phyloP scores from a whole-genome alignment of 2,888 invertebrate species.

The Cryptus viduatorius region DNA sequence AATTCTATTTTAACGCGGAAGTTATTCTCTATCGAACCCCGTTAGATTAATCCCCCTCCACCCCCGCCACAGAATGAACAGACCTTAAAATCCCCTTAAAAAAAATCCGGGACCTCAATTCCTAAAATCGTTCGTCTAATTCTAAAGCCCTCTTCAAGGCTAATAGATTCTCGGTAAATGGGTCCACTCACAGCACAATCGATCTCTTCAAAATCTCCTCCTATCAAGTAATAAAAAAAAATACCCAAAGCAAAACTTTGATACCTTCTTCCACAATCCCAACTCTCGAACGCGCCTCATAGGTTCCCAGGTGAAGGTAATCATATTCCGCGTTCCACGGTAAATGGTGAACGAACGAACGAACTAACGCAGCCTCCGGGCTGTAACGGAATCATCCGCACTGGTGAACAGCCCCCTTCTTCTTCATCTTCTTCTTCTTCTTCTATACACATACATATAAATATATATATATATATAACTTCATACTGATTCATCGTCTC shows the following conservation, averaged over 20 bases:
- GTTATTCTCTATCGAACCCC: conserved; percentile 7
- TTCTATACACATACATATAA: not conserved
- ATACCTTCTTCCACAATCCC: conserved; percentile 26
- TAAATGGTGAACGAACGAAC: conserved; percentile 80
- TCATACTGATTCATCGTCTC: conserved; percentile 23
- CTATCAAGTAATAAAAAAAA: not conserved
- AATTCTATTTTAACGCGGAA: conserved; percentile 43
- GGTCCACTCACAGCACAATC: not conserved
- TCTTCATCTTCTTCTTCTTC: conserved; percentile 24
- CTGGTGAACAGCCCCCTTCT: conserved; percentile 55
- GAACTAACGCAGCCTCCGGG: conserved; percentile 77
- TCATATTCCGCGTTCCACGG: conserved; percentile 84
- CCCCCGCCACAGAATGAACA: not conserved
- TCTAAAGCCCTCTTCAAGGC: too few relatives aligned
- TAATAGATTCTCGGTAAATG: not conserved
- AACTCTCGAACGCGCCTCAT: not conserved
- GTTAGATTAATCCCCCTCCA: conserved; percentile 9
- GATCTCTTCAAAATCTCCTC: not conserved
- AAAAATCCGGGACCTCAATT: not conserved
- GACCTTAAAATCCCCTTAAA: not conserved
- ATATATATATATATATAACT: not conserved
- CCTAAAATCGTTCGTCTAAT: too few relatives aligned
- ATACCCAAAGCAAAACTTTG: not conserved
- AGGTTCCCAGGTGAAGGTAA: conserved; percentile 78
- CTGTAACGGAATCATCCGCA: conserved; percentile 81